Evolutionary conservation across 1,140 invertebrate genomes (phyloP), one percentile per base, ranked within the genome.

Genomic region (Bombus consobrinus): DNA sequence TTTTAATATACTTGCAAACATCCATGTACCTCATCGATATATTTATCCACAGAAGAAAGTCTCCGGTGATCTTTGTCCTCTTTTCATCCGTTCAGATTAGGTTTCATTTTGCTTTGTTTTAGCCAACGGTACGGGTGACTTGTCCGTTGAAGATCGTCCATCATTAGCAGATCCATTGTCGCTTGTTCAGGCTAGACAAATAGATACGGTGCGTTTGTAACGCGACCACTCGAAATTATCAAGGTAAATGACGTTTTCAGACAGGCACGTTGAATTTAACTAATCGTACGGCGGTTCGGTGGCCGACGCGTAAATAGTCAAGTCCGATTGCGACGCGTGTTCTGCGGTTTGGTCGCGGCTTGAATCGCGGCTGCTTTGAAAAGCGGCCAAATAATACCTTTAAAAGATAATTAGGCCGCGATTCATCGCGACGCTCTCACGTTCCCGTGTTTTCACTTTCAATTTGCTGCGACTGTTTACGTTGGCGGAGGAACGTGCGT

Each of bases 241-340:
- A 84, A 84, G 81, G 80, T 66, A 88, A 84, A 87, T 84, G 72
- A 76, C 72, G 71, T 75, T 87, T 84, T 84, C 74, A 47, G 41
- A 32, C 64, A 68, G 62, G 5, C 10, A 53, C 43, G 37, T 75
- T 34, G 74, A 69, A 79, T 87, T 41, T 69, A 87, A 87, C 79
- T 87, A 88, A 69, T 41, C 32, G 53, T 34, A 74, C 39, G 53
- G 22, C n/a, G 57, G 41, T 34, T 79, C 39, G 62, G 22, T 37
- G 57, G 47, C 22, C 12, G 32, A 4, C 53, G 34, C 12, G 62
- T 62, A 88, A 88, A 87, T 25, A 87, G n/a, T 28, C 25, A 43
- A 87, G 41, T 87, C n/a, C 25, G 76, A 77, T 87, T 78, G 66
- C 59, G 53, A 74, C 25, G 39, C 3, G 59, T 8, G 28, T n/a